Evolutionary conservation across 2,888 invertebrate species (phyloP).

Genomic region (Drosophila recens): DNA sequence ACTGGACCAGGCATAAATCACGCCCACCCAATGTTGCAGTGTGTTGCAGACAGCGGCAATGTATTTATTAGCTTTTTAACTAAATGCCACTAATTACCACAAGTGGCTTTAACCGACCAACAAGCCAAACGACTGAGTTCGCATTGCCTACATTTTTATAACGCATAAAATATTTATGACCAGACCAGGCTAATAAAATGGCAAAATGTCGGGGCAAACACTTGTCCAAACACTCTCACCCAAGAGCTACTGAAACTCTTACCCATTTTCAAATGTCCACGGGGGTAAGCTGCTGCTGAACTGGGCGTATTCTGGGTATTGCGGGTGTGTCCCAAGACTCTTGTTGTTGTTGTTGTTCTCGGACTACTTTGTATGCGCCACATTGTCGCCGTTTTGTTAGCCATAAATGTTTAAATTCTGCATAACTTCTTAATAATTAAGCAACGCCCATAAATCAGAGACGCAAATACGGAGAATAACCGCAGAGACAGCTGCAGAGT

Average conservation of each 20-base stretch:
- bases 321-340: constrained; percentile 18
- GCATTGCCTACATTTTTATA: constrained; percentile 63
- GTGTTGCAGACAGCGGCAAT: constrained; percentile 26
- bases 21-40: constrained; percentile 25
- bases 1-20: constrained; percentile 57
- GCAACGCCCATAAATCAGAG: constrained; percentile 66
- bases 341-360: constrained; percentile 16
- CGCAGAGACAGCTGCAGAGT: constrained; percentile 24
- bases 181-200: constrained; percentile 62
- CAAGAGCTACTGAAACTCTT: constrained; percentile 56
- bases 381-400: constrained; percentile 65
- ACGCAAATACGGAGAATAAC: constrained; percentile 14
- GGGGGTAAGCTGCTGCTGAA: constrained; percentile 30
- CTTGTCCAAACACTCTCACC: constrained; percentile 53
- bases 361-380: constrained; percentile 64
- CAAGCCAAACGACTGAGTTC: constrained; percentile 1
- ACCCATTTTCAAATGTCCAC: constrained; percentile 33
- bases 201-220: constrained; percentile 31
- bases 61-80: constrained; percentile 74
- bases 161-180: constrained; percentile 76
- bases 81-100: constrained; percentile 73
- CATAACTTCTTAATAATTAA: constrained; percentile 80
- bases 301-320: constrained; percentile 6
- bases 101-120: constrained; percentile 61
- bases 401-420: constrained; percentile 77